These are phyloP conservation scores for Coboldia fuscipes DNA, from an alignment of 1,140 invertebrate species.

Conservation along the genomic window DNA sequence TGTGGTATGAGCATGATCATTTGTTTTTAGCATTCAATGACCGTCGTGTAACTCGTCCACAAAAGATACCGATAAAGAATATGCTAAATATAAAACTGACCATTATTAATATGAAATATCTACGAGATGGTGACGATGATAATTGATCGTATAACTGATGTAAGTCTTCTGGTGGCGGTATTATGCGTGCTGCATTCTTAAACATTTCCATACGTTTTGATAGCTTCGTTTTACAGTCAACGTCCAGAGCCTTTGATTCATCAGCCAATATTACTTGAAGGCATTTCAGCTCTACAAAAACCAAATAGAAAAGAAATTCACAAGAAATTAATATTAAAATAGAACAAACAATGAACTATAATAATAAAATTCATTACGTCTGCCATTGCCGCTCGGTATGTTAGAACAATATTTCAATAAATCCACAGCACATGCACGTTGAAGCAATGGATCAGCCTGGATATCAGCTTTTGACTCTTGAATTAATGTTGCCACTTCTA, in stretches of 20 bases:
- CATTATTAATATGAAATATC: slow-evolving; percentile 52
- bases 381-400: slow-evolving; percentile 63
- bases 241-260: slow-evolving; percentile 38
- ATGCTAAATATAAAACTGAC: slow-evolving; percentile 49
- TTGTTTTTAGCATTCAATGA: slow-evolving; percentile 45
- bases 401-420: slow-evolving; percentile 66
- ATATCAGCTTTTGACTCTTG: slow-evolving; percentile 63
- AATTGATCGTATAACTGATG: slow-evolving; percentile 47
- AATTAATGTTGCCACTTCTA: slow-evolving; percentile 64
- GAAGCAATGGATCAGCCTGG: slow-evolving; percentile 58
- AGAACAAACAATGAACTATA: not conserved
- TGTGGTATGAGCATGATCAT: slow-evolving; percentile 22
- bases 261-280: slow-evolving; percentile 48
- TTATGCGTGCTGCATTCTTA: slow-evolving; percentile 60
- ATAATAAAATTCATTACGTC: slow-evolving; percentile 33
- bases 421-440: slow-evolving; percentile 55
- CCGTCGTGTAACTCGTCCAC: slow-evolving; percentile 53
- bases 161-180: slow-evolving; percentile 36
- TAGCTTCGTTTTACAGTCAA: slow-evolving; percentile 57
- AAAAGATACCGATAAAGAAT: slow-evolving; percentile 62
- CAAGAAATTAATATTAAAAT: not conserved
- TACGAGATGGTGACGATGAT: slow-evolving; percentile 43
- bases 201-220: slow-evolving; percentile 72
- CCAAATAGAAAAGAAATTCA: not conserved
- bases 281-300: slow-evolving; percentile 57